Percentiles rank a stretch among this genome's conserved stretches.
phyloP scores from a whole-genome alignment of 1,140 invertebrate genomes.

The Dreissena rostriformis region DNA sequence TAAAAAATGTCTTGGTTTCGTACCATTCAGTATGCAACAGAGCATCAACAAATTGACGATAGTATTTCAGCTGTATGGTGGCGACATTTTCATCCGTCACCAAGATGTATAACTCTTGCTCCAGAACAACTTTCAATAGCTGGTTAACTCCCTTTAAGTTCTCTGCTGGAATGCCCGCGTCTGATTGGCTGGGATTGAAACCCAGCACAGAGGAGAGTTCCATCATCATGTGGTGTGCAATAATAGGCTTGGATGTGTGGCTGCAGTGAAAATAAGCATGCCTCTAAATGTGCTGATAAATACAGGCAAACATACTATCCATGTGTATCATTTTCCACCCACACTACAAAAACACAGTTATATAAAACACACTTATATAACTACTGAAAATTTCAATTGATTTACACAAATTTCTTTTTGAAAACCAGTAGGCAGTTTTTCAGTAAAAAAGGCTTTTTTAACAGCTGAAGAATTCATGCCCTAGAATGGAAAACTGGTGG shows the following conservation, averaged over 20 bases:
- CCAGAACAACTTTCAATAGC: slow-evolving; percentile 16
- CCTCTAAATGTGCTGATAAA: too few species aligned
- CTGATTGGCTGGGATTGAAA: background rate
- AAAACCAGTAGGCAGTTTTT: too few species aligned
- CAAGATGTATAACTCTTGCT: slow-evolving; percentile 36
- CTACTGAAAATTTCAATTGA: too few species aligned
- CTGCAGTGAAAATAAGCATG: slow-evolving; percentile 12
- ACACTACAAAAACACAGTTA: too few species aligned
- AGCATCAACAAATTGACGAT: slow-evolving; percentile 13
- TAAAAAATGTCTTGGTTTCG: too few species aligned
- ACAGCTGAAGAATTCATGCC: too few species aligned
- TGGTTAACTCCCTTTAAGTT: slow-evolving; percentile 3
- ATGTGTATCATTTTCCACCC: too few species aligned
- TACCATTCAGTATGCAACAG: slow-evolving; percentile 7
- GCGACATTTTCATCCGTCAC: slow-evolving; percentile 21
- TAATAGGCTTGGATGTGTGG: slow-evolving; percentile 20
- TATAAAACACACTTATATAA: too few species aligned
- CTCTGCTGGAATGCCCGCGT: background rate
- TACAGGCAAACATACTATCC: too few species aligned
- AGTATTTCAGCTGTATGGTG: slow-evolving; percentile 23
- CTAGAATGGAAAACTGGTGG: too few species aligned
- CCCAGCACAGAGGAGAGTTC: slow-evolving; percentile 36
- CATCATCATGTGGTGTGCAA: slow-evolving; percentile 23
- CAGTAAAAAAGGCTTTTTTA: too few species aligned
- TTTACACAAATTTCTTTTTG: too few species aligned